Evolutionary conservation across 92 coral and sea anemone species (phyloP).

Genomic region (Desmophyllum pertusum): DNA sequence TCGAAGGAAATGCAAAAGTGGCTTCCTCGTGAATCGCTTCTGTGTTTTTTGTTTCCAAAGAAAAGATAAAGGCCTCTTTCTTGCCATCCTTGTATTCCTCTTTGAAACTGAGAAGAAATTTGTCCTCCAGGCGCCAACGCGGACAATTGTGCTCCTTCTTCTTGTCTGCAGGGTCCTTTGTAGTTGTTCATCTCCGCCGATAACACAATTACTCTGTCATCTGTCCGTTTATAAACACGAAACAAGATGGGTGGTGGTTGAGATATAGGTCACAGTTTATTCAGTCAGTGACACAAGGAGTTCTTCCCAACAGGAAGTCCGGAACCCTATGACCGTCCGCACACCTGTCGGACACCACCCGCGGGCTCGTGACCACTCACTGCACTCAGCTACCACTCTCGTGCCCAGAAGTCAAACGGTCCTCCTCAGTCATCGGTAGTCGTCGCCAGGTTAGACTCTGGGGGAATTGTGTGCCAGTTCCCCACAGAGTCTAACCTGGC

Average conservation of each 20-base stretch:
- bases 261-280: background rate
- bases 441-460: too few relatives aligned
- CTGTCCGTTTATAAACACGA: background rate
- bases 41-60: slow-evolving; percentile 64
- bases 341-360: too few relatives aligned
- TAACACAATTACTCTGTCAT: slow-evolving; percentile 56
- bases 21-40: slow-evolving; percentile 70
- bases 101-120: background rate
- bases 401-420: too few relatives aligned
- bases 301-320: too few relatives aligned
- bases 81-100: background rate
- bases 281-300: background rate
- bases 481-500: too few relatives aligned
- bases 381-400: too few relatives aligned
- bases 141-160: slow-evolving; percentile 52
- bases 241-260: background rate
- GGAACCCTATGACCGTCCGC: too few relatives aligned
- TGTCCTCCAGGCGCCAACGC: slow-evolving; percentile 27
- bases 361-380: too few relatives aligned
- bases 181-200: slow-evolving; percentile 73
- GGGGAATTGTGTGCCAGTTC: too few relatives aligned
- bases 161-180: slow-evolving; percentile 35
- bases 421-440: too few relatives aligned
- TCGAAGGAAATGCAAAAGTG: slow-evolving; percentile 56
- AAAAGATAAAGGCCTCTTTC: slow-evolving; percentile 64